These are phyloP conservation scores for Atractosteus spatula DNA, from an alignment of 2,113 vertebrate genomes.

Conservation along the genomic window DNA sequence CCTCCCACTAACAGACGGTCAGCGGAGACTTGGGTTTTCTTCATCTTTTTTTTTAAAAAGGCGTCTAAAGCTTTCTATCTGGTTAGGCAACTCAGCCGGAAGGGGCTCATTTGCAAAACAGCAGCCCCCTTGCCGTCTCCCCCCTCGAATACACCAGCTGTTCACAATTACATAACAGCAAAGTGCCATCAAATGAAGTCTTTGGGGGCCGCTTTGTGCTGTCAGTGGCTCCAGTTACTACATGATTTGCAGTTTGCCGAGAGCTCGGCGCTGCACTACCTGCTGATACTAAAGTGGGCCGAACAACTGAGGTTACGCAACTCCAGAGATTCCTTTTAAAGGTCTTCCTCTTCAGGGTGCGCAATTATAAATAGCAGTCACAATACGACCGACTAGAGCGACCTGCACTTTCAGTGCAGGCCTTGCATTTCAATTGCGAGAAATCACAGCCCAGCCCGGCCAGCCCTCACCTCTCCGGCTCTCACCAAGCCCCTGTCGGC, in stretches of 20 bases:
- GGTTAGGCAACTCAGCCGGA: not conserved
- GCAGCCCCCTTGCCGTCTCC: not conserved
- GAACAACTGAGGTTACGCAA: slow-evolving; percentile 6
- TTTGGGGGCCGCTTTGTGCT: slow-evolving; percentile 2
- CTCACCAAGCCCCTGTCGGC: no score
- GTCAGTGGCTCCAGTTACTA: slow-evolving; percentile 7
- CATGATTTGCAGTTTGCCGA: slow-evolving; percentile 1
- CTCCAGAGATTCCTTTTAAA: not conserved
- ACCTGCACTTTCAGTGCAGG: no score
- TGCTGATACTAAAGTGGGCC: not conserved
- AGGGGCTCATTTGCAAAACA: not conserved
- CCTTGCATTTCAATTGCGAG: no score
- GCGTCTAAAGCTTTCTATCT: no score
- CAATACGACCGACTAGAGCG: no score
- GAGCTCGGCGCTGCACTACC: not conserved
- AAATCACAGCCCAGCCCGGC: no score
- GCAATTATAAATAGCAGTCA: not conserved
- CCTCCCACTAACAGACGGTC: no score
- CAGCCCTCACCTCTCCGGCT: no score
- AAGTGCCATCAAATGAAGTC: slow-evolving; percentile 13
- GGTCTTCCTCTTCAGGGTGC: slow-evolving; percentile 3
- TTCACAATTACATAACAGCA: slow-evolving; percentile 3
- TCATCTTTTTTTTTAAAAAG: no score
- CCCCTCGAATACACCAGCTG: not conserved
- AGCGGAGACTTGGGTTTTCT: no score